Conservation (phyloP, 2,888 invertebrate genomes). For the Cylloceria caligata region DNA sequence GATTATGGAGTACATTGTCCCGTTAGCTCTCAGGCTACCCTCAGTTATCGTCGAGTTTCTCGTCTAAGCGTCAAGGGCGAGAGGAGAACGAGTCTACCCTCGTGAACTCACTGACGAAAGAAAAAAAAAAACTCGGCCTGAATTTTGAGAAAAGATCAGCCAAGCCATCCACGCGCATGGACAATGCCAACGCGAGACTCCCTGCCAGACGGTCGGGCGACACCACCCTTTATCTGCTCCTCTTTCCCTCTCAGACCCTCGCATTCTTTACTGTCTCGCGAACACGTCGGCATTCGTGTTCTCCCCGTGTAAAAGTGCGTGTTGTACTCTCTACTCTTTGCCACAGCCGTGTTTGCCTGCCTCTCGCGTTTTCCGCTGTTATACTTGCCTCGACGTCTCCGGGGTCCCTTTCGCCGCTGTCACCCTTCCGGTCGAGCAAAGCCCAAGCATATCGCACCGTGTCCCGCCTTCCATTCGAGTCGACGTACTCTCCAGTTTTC, state of each 20-base stretch:
- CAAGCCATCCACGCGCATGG: constrained; percentile 76
- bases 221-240: constrained; percentile 68
- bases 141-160: constrained; percentile 77
- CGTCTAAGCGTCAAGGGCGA: constrained; percentile 23
- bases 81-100: constrained; percentile 13
- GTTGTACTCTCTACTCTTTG: constrained; percentile 20
- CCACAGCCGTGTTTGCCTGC: constrained; percentile 21
- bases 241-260: constrained; percentile 37
- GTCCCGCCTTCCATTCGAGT: constrained; percentile 59
- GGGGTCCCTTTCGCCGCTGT: constrained; percentile 16
- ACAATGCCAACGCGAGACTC: constrained; percentile 78
- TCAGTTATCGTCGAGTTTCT: background rate
- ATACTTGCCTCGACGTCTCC: constrained; percentile 36
- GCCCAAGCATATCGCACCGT: constrained; percentile 58
- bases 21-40: background rate
- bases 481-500: constrained; percentile 40
- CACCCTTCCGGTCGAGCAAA: constrained; percentile 57
- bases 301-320: constrained; percentile 38
- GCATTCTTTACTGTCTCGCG: constrained; percentile 40
- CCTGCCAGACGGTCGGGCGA: constrained; percentile 75
- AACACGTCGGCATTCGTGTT: constrained; percentile 53
- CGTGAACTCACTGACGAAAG: background rate
- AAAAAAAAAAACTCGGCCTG: constrained; percentile 68
- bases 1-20: constrained; percentile 1
- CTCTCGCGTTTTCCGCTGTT: constrained; percentile 47